These are phyloP conservation scores for Galerucella nymphaeae DNA, from an alignment of 2,888 invertebrate species.

Conservation along the genomic window DNA sequence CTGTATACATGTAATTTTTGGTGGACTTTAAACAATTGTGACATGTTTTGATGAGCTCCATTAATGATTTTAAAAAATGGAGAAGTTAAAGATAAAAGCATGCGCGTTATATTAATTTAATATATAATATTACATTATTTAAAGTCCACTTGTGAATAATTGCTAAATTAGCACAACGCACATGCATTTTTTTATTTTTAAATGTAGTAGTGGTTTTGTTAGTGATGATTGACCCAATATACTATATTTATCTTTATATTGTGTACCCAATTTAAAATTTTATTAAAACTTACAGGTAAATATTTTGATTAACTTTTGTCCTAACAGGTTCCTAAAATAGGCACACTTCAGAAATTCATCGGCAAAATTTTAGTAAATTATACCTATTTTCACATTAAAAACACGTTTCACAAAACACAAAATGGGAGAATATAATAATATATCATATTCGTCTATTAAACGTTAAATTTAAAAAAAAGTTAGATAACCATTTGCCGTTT, in stretches of 20 bases:
- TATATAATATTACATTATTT: slow-evolving; percentile 55
- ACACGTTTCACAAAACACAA: slow-evolving; percentile 2
- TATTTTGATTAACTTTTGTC: not conserved
- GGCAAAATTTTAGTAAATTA: not conserved
- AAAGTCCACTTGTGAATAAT: slow-evolving; percentile 65
- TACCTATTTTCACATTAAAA: slow-evolving; percentile 7
- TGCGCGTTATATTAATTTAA: slow-evolving; percentile 53
- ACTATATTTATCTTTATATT: not conserved
- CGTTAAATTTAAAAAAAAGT: not conserved
- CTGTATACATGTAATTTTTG: slow-evolving; percentile 40
- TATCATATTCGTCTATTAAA: not conserved
- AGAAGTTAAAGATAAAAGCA: slow-evolving; percentile 44
- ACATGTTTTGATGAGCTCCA: slow-evolving; percentile 38
- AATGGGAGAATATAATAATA: not conserved
- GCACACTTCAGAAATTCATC: slow-evolving; percentile 2
- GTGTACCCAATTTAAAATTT: slow-evolving; percentile 7
- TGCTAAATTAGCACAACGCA: slow-evolving; percentile 45
- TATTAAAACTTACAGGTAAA: slow-evolving; percentile 9
- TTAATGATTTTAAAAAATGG: slow-evolving; percentile 21
- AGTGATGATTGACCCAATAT: slow-evolving; percentile 22
- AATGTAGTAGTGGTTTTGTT: slow-evolving; percentile 14
- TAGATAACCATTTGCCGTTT: not conserved
- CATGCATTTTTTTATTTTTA: slow-evolving; percentile 38
- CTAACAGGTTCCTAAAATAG: slow-evolving; percentile 9
- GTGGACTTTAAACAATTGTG: slow-evolving; percentile 66